Evolutionary conservation across 2,888 invertebrate genomes (phyloP), one percentile per base, ranked within the genome.

Genomic region (Magallana nippona): DNA sequence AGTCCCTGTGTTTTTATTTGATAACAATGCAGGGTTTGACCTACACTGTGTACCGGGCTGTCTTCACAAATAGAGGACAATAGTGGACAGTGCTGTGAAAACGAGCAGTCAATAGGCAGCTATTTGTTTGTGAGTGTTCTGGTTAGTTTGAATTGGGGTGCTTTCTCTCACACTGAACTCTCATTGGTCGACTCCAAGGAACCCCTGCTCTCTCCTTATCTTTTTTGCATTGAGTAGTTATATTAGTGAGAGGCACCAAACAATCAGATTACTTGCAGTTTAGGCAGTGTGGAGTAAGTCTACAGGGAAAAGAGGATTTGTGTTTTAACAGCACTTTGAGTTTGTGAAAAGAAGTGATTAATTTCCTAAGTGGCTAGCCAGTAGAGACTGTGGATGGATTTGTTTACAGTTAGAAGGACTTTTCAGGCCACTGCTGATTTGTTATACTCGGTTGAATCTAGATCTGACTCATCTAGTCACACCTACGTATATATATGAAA

Each of bases 391-490:
- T 19, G n/a, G 19, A 19, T 19, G 60, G 60, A 60, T 60, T 60
- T 71, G 71, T 71, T 71, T 71, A 71, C 71, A 71, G 27, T 71
- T 27, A 71, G 63, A 63, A 27, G 71, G 27, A 71, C 71, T 32
- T 71, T 71, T 71, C 71, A 71, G 71, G 71, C 22, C 71, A 71
- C 71, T 44, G 44, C 44, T 22, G 27, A 27, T 71, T 19, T 71
- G 27, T 71, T 32, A 11, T 27, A 71, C 27, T 71, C 15, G 10
- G 22, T 27, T 71, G 11, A 27, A 27, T 27, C 27, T 71, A 15
- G 10, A 13, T 71, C 71, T 71, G 71, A 71, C 71, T 71, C 71
- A 71, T 71, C 71, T 32, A 71, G 71, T 71, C 71, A 71, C 71
- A 71, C 71, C 71, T 71, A 27, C 32, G 15, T 71, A 71, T n/a